These are phyloP conservation scores for Sinocyclocheilus anophthalmus DNA, from an alignment of 2,113 vertebrate species.

Conservation along the genomic window DNA sequence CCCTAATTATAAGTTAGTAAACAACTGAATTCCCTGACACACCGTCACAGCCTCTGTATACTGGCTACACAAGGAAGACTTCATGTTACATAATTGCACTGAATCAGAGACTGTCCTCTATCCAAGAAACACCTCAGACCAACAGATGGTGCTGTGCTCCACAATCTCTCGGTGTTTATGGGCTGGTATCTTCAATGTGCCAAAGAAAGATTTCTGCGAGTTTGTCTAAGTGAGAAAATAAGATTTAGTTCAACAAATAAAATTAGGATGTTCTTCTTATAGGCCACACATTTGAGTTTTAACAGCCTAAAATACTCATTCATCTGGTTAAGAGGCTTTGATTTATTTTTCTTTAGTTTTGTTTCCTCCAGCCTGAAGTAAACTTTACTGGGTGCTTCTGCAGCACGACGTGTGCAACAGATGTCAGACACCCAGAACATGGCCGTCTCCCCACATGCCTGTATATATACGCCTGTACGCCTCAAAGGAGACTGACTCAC, in stretches of 20 bases:
- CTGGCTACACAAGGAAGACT: background rate
- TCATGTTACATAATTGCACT: slow-evolving; percentile 37
- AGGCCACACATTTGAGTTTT: background rate
- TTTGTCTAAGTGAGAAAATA: background rate
- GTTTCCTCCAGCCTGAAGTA: background rate
- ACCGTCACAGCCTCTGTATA: slow-evolving; percentile 2
- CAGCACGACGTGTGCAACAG: slow-evolving; percentile 50
- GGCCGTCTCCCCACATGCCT: slow-evolving; percentile 3
- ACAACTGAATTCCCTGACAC: background rate
- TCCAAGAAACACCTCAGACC: background rate
- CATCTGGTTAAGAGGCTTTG: background rate
- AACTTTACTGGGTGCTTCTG: background rate
- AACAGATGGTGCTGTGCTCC: slow-evolving; percentile 46
- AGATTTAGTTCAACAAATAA: background rate
- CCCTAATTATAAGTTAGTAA: background rate
- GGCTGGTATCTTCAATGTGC: background rate
- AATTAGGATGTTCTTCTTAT: background rate
- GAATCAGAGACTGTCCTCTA: slow-evolving; percentile 22
- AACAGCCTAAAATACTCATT: background rate
- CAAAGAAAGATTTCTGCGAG: background rate
- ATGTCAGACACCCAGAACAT: slow-evolving; percentile 31
- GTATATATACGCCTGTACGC: slow-evolving; percentile 33
- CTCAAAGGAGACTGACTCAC: slow-evolving; percentile 43
- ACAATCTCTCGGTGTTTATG: background rate
- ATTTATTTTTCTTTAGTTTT: background rate